Evolutionary conservation across 2,113 vertebrate genomes (phyloP).

Genomic region (Epinephelus moara): DNA sequence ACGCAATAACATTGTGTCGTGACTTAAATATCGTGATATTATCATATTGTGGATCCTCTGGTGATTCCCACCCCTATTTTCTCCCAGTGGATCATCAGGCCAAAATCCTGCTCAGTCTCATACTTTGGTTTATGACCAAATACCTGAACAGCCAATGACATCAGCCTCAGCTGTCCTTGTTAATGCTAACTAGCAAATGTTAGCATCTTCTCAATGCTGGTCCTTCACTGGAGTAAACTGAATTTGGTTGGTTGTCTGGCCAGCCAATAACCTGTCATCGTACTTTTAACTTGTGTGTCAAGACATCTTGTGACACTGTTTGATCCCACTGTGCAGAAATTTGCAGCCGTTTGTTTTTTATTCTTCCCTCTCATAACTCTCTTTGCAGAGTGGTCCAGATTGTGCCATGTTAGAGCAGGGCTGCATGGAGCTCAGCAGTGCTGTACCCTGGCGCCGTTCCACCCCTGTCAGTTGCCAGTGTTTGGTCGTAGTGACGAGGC

Average conservation of each 20-base stretch:
- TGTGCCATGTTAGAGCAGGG: slow-evolving; percentile 29
- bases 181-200: not conserved
- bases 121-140: not conserved
- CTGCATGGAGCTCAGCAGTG: slow-evolving; percentile 48
- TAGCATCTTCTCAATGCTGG: not conserved
- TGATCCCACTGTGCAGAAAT: not conserved
- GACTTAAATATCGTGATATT: too few species aligned
- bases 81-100: not conserved
- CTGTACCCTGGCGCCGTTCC: slow-evolving; percentile 56
- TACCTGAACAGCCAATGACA: not conserved
- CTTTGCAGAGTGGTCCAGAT: slow-evolving; percentile 20
- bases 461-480: slow-evolving; percentile 57
- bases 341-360: slow-evolving; percentile 15
- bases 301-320: not conserved
- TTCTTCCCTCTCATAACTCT: not conserved
- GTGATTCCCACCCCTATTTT: too few species aligned
- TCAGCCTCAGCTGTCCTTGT: not conserved
- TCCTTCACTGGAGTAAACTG: not conserved
- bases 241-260: not conserved
- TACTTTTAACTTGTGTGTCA: not conserved
- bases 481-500: slow-evolving; percentile 26
- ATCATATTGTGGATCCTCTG: too few species aligned
- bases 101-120: not conserved
- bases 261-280: not conserved
- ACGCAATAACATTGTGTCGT: too few species aligned